These are phyloP conservation scores for Myrmecobius fasciatus DNA, from an alignment of 2,113 vertebrate species.

Conservation along the genomic window DNA sequence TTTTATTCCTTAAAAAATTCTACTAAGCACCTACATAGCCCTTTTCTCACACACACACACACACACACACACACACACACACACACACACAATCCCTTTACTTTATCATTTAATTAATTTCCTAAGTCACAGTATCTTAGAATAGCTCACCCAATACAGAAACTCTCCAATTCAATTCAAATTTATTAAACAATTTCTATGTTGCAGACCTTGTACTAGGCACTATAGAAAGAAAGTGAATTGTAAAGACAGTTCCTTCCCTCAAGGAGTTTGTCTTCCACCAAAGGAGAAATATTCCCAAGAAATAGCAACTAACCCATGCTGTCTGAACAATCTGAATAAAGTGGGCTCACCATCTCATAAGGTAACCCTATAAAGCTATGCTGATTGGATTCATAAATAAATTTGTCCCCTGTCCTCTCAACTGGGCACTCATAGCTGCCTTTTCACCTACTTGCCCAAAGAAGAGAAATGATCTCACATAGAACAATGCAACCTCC, in stretches of 20 bases:
- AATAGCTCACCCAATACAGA: not conserved
- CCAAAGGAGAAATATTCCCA: not conserved
- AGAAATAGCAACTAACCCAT: not conserved
- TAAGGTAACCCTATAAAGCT: not conserved
- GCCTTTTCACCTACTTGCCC: not conserved
- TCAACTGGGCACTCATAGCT: not conserved
- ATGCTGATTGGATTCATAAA: not conserved
- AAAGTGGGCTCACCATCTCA: not conserved
- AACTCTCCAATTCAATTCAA: not conserved
- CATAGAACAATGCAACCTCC: not conserved
- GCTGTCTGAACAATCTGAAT: not conserved
- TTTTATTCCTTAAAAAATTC: not conserved
- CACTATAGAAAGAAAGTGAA: not conserved
- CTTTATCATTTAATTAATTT: not conserved
- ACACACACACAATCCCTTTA: not conserved
- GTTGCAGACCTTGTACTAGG: not conserved
- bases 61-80: too few species aligned
- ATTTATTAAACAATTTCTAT: not conserved
- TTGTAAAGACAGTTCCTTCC: not conserved
- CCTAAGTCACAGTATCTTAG: not conserved
- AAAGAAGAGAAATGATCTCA: not conserved
- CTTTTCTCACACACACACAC: not conserved
- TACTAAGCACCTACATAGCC: not conserved
- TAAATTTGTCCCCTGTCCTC: not conserved
- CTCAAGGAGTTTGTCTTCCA: not conserved